Evolutionary conservation across 2,888 invertebrate species (phyloP), one percentile per base, ranked within the genome.

Genomic region (Cerceris rybyensis): DNA sequence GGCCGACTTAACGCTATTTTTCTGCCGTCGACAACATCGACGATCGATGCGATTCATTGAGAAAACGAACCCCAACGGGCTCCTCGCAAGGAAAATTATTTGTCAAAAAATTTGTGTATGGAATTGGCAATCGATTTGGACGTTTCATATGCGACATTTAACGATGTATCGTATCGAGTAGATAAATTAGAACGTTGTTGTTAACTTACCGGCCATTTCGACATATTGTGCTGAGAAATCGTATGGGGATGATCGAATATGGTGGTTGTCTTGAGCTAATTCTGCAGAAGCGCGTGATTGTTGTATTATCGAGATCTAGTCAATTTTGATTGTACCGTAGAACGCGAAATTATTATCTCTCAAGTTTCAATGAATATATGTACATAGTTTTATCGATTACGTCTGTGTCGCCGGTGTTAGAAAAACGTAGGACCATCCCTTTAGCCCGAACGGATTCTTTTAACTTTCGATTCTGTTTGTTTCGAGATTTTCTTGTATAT

Each of bases 1-100:
- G 91, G 70, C 89, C 90, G 7, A 80, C 87, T 72, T 91, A 86
- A 81, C 74, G 49, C 13, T 11, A 50, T 52, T 49, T 46, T 5
- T 43, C 28, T 13, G 17, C 59, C n/a, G 13, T 67, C n/a, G 11
- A 50, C 11, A 84, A 77, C 64, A 6, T 6, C 16, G 61, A 64
- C 28, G 49, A 52, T 60, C 49, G 55, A 65, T 80, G 73, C 6
- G 6, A 8, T 66, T 61, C 16, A 6, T 63, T 16, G 8, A 0
- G 7, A 7, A 43, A 16, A 7, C 9, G 28, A 28, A 28, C 28
- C 1, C 28, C 28, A 28, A 4, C 28, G 28, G 4, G 2, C 2
- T 28, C 28, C 28, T 1, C 4, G 28, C 28, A 28, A 28, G 28
- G 28, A 4, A 28, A 28, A 28, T 28, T n/a, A n/a, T 28, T 28